Evolutionary conservation across 2,113 vertebrate species (phyloP), one percentile per base, ranked within the genome.

Genomic region (Aptenodytes patagonicus): DNA sequence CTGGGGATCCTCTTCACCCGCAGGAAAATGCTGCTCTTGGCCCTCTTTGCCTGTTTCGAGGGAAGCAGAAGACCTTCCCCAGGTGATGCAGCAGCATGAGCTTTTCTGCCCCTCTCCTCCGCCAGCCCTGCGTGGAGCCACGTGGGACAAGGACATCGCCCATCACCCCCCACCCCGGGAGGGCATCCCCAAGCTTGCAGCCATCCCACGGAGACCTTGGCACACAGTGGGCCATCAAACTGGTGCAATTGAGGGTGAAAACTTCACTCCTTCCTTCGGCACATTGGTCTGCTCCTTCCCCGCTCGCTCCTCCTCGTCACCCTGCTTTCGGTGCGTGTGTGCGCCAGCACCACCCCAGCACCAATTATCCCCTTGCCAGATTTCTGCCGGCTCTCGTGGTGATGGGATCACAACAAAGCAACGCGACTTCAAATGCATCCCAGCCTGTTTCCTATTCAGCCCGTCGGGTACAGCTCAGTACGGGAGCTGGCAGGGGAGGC

Each of bases 211-310:
- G 73, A 40, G 17, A 15, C n/a, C 9, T 21, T 11, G n/a, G 60
- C 32, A 13, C 2, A 12, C 17, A 25, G 7, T 0, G 0, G 9
- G n/a, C 24, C 31, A 6, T 26, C 36, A 47, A 1, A 21, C 1
- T 4, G 26, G 3, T n/a, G 81, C 17, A 55, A 42, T 11, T 19
- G 7, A 29, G 54, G 34, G 36, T 19, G 38, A 64, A 71, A 90
- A 44, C 58, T 13, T 36, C 49, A 1, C 46, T 49, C 64, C 47
- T 87, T 61, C 65, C 61, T 58, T 32, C 31, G 5, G 55, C 32
- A 22, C 57, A 2, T 57, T 13, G 1, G 10, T 24, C 52, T 40
- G 25, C n/a, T 62, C 78, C 61, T 90, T 90, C 40, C 47, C 69
- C 10, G 5, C 51, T 32, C 10, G 0, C 44, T 65, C 57, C 31